Evolutionary conservation across 2,113 vertebrate species (phyloP), one percentile per base, ranked within the genome.

Genomic region (Podilymbus podiceps): DNA sequence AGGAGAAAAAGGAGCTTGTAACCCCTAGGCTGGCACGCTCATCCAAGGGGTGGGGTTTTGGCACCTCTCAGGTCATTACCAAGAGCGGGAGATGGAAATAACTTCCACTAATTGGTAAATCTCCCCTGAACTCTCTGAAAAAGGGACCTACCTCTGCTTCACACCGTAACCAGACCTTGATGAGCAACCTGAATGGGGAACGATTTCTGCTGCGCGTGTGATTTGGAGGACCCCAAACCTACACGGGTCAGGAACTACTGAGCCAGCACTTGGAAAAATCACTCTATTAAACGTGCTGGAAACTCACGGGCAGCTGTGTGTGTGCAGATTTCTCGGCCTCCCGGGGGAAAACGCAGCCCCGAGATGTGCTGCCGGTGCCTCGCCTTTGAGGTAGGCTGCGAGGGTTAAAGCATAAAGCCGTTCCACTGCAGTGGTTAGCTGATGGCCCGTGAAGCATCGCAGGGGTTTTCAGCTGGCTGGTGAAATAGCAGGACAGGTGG

Each of bases 351-450:
- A 35, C 0, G 0, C 18, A 82, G 49, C 38, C 53, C 38, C 18
- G 9, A 60, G 86, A 16, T 40, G 35, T 49, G 47, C 77, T 73
- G 60, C 50, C 59, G 0, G 0, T 40, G 52, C 67, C 35, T 88
- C 8, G 27, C 71, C 63, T 85, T 53, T n/a, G 67, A 77, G 60
- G 33, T 15, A 28, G 46, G 35, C 79, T 75, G 81, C 80, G 94
- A 60, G 84, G 63, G 82, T 92, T 85, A 81, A 94, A 60, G 69
- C 60, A 47, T 25, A 38, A 53, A 88, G 64, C 55, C n/a, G 82
- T 96, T 96, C 78, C 50, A 15, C 68, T 27, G 82, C 46, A 16
- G 74, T 20, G 78, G 47, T 12, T 63, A 88, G 59, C 42, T 92
- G 93, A 81, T 90, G 91, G 89, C 69, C 89, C 9, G 6, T 81